Evolutionary conservation across 2,888 invertebrate genomes (phyloP), one percentile per base, ranked within the genome.

Genomic region (Aproaerema taeniolella): DNA sequence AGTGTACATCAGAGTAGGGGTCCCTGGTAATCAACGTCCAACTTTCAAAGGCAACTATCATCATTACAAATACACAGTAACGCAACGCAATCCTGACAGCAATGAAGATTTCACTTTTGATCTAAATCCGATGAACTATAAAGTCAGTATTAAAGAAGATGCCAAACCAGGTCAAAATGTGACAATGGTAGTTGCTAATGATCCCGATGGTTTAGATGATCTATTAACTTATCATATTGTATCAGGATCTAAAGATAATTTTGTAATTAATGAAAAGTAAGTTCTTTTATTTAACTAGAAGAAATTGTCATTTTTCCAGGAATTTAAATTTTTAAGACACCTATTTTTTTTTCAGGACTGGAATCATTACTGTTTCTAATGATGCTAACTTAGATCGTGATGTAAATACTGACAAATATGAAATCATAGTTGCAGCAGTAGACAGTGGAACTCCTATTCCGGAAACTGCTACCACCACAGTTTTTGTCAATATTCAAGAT

Each of bases 21-120:
- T 93, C 2, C 92, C 93, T 0, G 93, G 93, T 1, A 93, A 94
- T 56, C 93, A 93, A 54, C 82, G 93, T n/a, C 94, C 93, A 0
- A 90, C 92, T n/a, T 93, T 93, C 55, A 90, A 91, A 52, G 92
- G 92, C 1, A 91, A 92, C 54, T 92, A 90, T 51, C 91, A 91
- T 37, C 88, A 88, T 46, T 83, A 87, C 42, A 86, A 88, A 13
- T 82, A 85, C 17, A 74, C 75, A 1, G 54, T 74, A 6, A 69
- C 70, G 4, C 72, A 79, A 46, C 58, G 66, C 20, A 69, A 55
- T 26, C 60, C 69, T 12, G 73, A 81, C 28, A 66, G 67, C 4
- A 72, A 67, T 28, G 74, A 81, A 47, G 78, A 82, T 39, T 79
- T 76, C 29, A 76, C 78, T 1, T 88, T 89, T 16, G 88, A 89